Conservation (phyloP, 53 echinoderm and acorn worm species). For the Glandiceps talaboti region DNA sequence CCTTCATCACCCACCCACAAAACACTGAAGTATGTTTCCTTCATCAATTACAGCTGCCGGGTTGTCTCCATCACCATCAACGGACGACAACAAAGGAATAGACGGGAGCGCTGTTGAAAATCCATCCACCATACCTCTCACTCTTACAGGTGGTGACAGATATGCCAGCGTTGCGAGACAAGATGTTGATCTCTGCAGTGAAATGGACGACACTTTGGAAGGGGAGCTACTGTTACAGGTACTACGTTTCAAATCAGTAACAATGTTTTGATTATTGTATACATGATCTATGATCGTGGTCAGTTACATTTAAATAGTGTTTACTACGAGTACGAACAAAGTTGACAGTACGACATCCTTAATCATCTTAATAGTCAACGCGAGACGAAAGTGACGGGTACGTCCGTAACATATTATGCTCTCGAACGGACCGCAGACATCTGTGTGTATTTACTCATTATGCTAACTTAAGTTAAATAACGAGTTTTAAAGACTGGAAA, state of each 20-base stretch:
- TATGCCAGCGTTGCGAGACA: background rate
- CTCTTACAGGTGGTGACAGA: background rate
- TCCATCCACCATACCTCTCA: background rate
- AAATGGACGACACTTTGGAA: background rate
- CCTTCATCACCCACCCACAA: too few species aligned
- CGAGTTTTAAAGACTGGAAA: too few species aligned
- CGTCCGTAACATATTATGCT: too few species aligned
- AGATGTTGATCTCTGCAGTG: background rate
- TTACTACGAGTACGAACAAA: background rate
- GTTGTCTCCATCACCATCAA: background rate
- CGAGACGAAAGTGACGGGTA: background rate
- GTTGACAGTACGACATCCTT: background rate
- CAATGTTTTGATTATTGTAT: background rate
- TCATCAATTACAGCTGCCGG: background rate
- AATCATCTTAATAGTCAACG: background rate
- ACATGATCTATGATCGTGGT: background rate
- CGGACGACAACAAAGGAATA: background rate
- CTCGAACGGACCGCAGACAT: too few species aligned
- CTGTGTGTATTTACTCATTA: too few species aligned
- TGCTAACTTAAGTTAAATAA: too few species aligned
- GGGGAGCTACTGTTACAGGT: background rate
- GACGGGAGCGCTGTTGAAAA: background rate
- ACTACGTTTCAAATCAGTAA: background rate
- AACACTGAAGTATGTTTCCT: background rate
- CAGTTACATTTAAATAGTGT: background rate